A percentile compares a stretch with the other conserved stretches of the same genome.
phyloP scores from a whole-genome alignment of 2,888 invertebrate genomes.

The Xylophagus ater region DNA sequence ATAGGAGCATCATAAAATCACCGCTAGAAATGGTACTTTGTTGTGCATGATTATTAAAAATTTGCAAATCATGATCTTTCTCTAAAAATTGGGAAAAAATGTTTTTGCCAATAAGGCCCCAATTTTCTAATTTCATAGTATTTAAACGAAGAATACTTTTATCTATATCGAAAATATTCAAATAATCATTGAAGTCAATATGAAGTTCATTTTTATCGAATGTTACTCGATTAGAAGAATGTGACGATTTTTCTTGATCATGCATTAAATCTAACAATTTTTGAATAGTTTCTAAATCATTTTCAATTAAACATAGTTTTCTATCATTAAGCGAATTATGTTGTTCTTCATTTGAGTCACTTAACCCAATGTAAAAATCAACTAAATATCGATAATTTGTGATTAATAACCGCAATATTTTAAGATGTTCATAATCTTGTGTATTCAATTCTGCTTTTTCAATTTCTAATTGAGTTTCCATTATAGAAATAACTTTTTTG shows the following conservation, averaged over 20 bases:
- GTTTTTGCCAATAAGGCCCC: conserved; percentile 28
- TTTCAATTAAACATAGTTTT: conserved; percentile 25
- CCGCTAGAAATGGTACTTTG: conserved; percentile 37
- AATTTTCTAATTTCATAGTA: conserved; percentile 29
- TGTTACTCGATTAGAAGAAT: conserved; percentile 42
- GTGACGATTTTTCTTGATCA: conserved; percentile 31
- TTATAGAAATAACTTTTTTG: conserved; percentile 40
- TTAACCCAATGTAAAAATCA: conserved; percentile 31
- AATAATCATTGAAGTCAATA: conserved; percentile 46
- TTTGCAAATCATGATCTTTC: conserved; percentile 37
- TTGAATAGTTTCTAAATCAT: conserved; percentile 50
- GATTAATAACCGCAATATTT: conserved; percentile 22
- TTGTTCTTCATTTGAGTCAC: conserved; percentile 12
- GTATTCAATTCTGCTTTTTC: conserved; percentile 27
- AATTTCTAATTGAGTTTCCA: conserved; percentile 33
- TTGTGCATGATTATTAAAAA: conserved; percentile 26
- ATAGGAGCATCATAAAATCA: conserved; percentile 58
- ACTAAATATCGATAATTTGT: conserved; percentile 29
- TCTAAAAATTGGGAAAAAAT: conserved; percentile 29
- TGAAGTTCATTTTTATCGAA: conserved; percentile 44
- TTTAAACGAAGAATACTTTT: conserved; percentile 31
- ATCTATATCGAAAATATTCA: conserved; percentile 30
- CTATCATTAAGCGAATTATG: conserved; percentile 14
- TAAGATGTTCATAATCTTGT: conserved; percentile 30
- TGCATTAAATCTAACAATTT: conserved; percentile 47